Evolutionary conservation across 2,888 invertebrate genomes (phyloP).

Genomic region (Tinea trinotella): DNA sequence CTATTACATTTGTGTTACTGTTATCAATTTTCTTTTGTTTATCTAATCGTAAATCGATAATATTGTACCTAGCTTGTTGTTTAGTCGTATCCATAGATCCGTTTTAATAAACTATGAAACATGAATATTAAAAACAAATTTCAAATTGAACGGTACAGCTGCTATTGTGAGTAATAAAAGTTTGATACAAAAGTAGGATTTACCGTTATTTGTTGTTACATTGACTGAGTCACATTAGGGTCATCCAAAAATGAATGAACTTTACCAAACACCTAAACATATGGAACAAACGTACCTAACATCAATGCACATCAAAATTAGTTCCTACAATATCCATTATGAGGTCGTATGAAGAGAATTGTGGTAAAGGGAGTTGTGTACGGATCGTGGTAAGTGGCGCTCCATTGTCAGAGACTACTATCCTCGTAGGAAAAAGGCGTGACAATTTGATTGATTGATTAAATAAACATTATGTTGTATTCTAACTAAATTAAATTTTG

Average conservation of each 20-base stretch:
- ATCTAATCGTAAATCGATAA: neutral
- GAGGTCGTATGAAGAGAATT: too few species aligned
- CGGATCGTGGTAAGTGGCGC: too few species aligned
- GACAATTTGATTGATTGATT: too few species aligned
- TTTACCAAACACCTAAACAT: neutral
- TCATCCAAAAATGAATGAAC: constrained; percentile 4
- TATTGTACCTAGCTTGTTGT: neutral
- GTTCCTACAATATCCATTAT: too few species aligned
- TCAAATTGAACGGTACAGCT: neutral
- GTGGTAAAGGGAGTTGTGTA: too few species aligned
- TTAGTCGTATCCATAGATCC: neutral
- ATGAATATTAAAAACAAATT: neutral
- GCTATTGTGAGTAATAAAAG: neutral
- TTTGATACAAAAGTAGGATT: neutral
- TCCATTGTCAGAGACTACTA: too few species aligned
- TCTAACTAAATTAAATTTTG: too few species aligned
- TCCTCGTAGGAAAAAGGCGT: too few species aligned
- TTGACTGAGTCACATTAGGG: neutral
- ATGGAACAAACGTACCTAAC: too few species aligned
- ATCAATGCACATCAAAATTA: too few species aligned
- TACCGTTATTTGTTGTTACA: neutral
- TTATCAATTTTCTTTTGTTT: neutral
- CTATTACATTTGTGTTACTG: neutral
- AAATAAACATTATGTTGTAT: too few species aligned
- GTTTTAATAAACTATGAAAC: neutral